These are phyloP conservation scores for Tragelaphus scriptus DNA, from an alignment of 2,113 vertebrate genomes.

Conservation along the genomic window DNA sequence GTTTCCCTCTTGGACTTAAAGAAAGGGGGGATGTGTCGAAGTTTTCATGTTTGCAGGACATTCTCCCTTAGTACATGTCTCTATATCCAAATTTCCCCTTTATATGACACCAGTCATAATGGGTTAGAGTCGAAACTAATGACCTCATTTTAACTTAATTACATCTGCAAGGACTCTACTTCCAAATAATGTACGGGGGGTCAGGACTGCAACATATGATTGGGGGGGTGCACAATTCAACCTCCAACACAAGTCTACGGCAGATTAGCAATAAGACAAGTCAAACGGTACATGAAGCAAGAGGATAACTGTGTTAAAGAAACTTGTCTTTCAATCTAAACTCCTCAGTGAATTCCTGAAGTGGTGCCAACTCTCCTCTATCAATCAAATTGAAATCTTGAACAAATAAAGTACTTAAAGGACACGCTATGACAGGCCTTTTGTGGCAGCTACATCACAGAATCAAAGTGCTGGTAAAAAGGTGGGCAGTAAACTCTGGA, in stretches of 20 bases:
- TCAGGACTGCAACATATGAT: not conserved
- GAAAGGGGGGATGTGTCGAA: not conserved
- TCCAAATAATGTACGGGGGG: not conserved
- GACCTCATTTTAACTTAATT: not conserved
- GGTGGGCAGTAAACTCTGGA: slow-evolving; percentile 89
- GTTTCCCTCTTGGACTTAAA: not conserved
- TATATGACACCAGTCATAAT: not conserved
- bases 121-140: not conserved
- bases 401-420: slow-evolving; percentile 94
- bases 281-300: not conserved
- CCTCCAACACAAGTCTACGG: not conserved
- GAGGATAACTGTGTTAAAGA: not conserved
- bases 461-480: slow-evolving; percentile 93
- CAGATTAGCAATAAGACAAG: not conserved
- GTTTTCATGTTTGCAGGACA: not conserved
- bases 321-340: slow-evolving; percentile 91
- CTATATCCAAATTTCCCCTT: not conserved
- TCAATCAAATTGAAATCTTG: slow-evolving; percentile 92
- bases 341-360: slow-evolving; percentile 91
- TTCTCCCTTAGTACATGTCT: not conserved
- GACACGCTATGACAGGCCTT: slow-evolving; percentile 90
- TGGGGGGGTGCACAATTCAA: not conserved
- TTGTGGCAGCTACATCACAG: slow-evolving; percentile 90
- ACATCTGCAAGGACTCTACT: not conserved
- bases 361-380: slow-evolving; percentile 86